Conservation (phyloP, 1,140 invertebrate species). For the Neodiprion virginianus region DNA sequence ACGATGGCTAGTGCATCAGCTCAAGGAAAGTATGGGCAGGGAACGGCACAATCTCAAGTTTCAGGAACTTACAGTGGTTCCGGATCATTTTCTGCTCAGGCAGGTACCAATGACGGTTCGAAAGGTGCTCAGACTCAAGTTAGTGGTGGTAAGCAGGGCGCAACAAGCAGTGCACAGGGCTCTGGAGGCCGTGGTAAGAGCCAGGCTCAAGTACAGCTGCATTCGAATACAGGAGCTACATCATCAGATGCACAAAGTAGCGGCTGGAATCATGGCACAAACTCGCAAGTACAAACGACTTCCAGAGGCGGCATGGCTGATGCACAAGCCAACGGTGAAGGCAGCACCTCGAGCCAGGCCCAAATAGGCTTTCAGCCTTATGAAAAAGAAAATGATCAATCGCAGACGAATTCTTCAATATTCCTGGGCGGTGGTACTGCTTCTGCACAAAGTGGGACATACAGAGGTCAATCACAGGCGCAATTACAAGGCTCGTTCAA, state of each 20-base stretch:
- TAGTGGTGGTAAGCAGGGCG: constrained; percentile 75
- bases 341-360: constrained; percentile 83
- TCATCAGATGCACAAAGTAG: constrained; percentile 76
- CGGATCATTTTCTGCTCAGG: constrained; percentile 82
- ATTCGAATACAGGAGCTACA: constrained; percentile 74
- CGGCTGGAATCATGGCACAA: constrained; percentile 76
- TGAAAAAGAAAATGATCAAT: constrained; percentile 60
- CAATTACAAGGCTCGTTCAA: constrained; percentile 79
- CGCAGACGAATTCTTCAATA: constrained; percentile 58
- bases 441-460: constrained; percentile 76
- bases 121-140: constrained; percentile 77
- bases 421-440: constrained; percentile 78
- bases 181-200: constrained; percentile 76
- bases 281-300: constrained; percentile 78
- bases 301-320: constrained; percentile 82
- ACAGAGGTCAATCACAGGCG: constrained; percentile 78
- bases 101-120: constrained; percentile 76
- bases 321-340: constrained; percentile 82
- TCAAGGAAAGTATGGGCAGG: constrained; percentile 74
- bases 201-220: constrained; percentile 77
- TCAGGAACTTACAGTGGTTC: constrained; percentile 77
- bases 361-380: constrained; percentile 85
- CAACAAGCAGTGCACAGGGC: constrained; percentile 76
- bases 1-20: constrained; percentile 77
- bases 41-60: constrained; percentile 79